phyloP scores from a whole-genome alignment of 2,113 vertebrate species.

The Dicaeum eximium region DNA sequence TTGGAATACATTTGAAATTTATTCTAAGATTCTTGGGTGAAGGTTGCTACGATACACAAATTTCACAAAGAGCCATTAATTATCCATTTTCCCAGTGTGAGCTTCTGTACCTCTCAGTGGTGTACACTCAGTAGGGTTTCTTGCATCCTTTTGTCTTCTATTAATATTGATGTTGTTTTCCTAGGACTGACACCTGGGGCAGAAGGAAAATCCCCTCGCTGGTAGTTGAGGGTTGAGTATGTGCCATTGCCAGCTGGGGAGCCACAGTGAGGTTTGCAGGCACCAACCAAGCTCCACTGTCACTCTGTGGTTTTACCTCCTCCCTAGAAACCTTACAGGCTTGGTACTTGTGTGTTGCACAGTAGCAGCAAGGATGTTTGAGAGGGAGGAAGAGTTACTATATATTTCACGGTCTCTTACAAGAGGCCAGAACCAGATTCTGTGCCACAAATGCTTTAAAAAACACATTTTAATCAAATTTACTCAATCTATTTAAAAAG shows the following conservation, averaged over 20 bases:
- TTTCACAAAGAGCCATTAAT: background rate
- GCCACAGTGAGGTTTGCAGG: background rate
- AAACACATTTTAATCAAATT: background rate
- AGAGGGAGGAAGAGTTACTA: background rate
- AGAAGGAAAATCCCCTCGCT: background rate
- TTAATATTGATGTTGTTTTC: background rate
- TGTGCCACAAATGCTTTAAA: background rate
- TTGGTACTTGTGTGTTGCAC: too few species aligned
- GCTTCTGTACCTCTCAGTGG: background rate
- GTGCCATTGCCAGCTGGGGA: background rate
- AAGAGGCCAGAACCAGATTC: background rate
- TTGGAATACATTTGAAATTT: background rate
- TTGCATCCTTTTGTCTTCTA: background rate
- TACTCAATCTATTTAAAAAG: background rate
- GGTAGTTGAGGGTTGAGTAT: background rate
- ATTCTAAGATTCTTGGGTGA: background rate
- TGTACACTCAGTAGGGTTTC: background rate
- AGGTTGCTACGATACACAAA: background rate
- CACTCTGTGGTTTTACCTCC: background rate
- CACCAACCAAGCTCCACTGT: fast-evolving
- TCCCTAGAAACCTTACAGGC: fast-evolving
- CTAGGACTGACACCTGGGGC: background rate
- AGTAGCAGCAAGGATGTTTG: fast-evolving
- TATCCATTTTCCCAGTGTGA: background rate
- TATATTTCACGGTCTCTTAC: background rate